A percentile compares a stretch with the other conserved stretches of the same genome.
Conservation (phyloP, 1,140 invertebrate species). For the Adoxophyes honmai region DNA sequence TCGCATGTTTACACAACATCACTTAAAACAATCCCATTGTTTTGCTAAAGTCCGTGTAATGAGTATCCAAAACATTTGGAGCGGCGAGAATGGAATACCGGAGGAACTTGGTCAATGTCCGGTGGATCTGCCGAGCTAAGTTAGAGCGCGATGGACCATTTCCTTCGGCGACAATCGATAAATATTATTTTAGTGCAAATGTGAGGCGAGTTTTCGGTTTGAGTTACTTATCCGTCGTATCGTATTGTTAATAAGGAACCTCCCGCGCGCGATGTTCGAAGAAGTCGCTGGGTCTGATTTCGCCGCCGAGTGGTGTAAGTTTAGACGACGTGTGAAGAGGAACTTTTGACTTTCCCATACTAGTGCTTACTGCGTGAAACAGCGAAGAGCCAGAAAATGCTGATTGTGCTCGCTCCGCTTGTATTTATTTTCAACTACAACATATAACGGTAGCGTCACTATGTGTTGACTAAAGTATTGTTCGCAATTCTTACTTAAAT, state of each 20-base stretch:
- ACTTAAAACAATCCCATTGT: conserved; percentile 44
- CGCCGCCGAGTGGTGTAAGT: neutral
- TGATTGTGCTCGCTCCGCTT: too few relatives aligned
- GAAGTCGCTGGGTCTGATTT: neutral
- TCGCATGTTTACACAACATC: conserved; percentile 51
- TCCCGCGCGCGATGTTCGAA: neutral
- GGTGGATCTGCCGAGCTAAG: conserved; percentile 32
- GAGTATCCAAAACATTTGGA: conserved; percentile 44
- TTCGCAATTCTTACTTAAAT: too few relatives aligned
- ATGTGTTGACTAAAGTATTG: too few relatives aligned
- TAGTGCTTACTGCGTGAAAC: too few relatives aligned
- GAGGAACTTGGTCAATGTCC: conserved; percentile 54
- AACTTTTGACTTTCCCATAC: too few relatives aligned
- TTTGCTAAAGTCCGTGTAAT: conserved; percentile 29
- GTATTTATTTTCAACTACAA: too few relatives aligned
- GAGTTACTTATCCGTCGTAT: neutral
- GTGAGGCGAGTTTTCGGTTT: neutral
- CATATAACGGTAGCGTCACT: too few relatives aligned
- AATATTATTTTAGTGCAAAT: neutral
- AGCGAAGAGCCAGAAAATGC: too few relatives aligned
- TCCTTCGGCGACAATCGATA: neutral
- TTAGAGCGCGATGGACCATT: neutral
- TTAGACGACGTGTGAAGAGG: neutral
- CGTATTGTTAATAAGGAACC: neutral
- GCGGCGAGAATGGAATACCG: conserved; percentile 38